Evolutionary conservation across 2,888 invertebrate species (phyloP), one percentile per base, ranked within the genome.

Genomic region (Gerosis bhagava): DNA sequence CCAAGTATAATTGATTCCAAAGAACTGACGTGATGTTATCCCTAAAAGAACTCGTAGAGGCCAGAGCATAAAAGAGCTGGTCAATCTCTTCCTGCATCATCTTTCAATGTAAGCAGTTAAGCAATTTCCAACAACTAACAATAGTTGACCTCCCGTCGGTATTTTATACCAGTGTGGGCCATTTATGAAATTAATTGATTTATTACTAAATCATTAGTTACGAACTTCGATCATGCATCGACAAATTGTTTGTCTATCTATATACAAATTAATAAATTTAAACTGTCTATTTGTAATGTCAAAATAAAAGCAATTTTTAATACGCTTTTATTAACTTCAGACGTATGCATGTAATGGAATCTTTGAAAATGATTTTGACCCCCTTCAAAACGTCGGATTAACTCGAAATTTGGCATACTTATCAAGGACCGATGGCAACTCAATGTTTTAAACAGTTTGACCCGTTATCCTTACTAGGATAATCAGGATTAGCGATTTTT

Each of bases 121-220:
- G 62, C 61, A 64, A 65, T 65, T 66, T 68, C 60, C 55, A 66
- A 59, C 57, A 54, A 28, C 42, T 47, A 64, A 79, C 76, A 80
- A 80, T 74, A 52, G 53, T 57, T 59, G 79, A 77, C 81, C 79
- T 83, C 65, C 67, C 53, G 17, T 47, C 59, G 58, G 62, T 71
- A 73, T 60, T 65, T 65, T 59, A 52, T 59, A 56, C 59, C 50
- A 57, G 60, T 66, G 62, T 70, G 65, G 55, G 54, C 58, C 51
- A 62, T 67, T 73, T 67, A 57, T 62, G 60, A 58, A 60, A 64
- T 66, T 70, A 70, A 74, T 73, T 70, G 66, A 63, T 65, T 67
- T 63, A 68, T 65, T 64, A 67, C 61, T 52, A 49, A 55, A 53
- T 59, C 53, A 49, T 57, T 54, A 55, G 44, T 50, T n/a, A n/a